A percentile compares a stretch with the other conserved stretches of the same genome.
Conservation (phyloP, 2,113 vertebrate species). For the Forbesichthys agassizii region DNA sequence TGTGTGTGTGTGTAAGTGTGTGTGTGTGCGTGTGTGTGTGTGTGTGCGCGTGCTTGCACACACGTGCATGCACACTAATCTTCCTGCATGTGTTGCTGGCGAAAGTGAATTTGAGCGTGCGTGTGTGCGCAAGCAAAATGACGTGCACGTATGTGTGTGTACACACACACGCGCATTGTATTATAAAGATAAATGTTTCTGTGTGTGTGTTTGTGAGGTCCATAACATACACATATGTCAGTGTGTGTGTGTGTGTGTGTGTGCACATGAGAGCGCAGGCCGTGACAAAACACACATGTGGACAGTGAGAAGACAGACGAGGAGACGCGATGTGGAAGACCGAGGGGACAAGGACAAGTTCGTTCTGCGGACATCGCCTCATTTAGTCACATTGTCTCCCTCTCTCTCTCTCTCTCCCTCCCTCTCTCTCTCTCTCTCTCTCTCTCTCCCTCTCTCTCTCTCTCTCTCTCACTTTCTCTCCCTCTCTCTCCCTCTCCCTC, state of each 20-base stretch:
- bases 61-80: background rate
- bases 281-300: background rate
- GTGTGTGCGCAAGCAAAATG: background rate
- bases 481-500: slow-evolving; percentile 40
- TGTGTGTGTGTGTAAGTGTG: slow-evolving; percentile 23
- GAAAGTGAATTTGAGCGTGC: background rate
- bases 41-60: background rate
- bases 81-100: too few species aligned
- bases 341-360: slow-evolving; percentile 38
- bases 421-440: background rate
- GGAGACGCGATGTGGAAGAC: background rate
- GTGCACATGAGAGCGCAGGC: background rate
- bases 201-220: slow-evolving; percentile 5
- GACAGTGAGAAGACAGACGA: background rate
- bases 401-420: slow-evolving; percentile 28
- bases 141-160: background rate
- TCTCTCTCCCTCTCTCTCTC: background rate
- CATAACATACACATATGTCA: slow-evolving; percentile 9
- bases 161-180: too few species aligned
- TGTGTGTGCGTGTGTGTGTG: background rate
- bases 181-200: background rate
- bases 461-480: slow-evolving; percentile 14
- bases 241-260: slow-evolving; percentile 12
- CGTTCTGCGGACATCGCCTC: slow-evolving; percentile 49
- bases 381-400: slow-evolving; percentile 49